Percentiles rank a stretch among this genome's conserved stretches.
Evolutionary conservation across 2,888 invertebrate species (phyloP).

Genomic region (Lasioglossum leucozonium): DNA sequence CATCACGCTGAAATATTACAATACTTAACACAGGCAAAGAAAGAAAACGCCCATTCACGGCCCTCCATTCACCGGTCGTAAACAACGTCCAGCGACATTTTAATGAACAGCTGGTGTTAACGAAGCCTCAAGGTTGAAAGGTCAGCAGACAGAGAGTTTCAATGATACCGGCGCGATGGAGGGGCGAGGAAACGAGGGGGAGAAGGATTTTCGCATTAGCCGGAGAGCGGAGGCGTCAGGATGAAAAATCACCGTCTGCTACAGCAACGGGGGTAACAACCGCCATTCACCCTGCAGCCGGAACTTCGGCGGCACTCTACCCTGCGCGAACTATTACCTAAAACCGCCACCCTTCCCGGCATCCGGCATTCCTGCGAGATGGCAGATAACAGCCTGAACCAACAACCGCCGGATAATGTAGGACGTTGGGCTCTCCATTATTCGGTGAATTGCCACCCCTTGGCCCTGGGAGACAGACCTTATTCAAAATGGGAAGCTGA

Average conservation of each 20-base stretch:
- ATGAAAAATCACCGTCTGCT: slow-evolving; percentile 65
- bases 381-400: slow-evolving; percentile 47
- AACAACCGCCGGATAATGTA: slow-evolving; percentile 41
- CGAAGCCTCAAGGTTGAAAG: background rate
- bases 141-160: slow-evolving; percentile 23
- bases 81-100: background rate
- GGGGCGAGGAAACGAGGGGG: background rate
- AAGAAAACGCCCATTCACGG: background rate
- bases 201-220: slow-evolving; percentile 18
- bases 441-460: slow-evolving; percentile 48
- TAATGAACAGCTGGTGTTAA: slow-evolving; percentile 6
- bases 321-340: slow-evolving; percentile 23
- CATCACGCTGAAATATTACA: background rate
- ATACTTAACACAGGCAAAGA: background rate
- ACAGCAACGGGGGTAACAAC: slow-evolving; percentile 62
- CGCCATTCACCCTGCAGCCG: slow-evolving; percentile 64
- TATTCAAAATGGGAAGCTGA: background rate
- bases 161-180: slow-evolving; percentile 6
- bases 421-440: slow-evolving; percentile 57
- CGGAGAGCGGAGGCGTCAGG: slow-evolving; percentile 41
- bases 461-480: background rate
- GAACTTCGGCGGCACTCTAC: slow-evolving; percentile 49
- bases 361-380: slow-evolving; percentile 25
- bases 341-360: slow-evolving; percentile 20
- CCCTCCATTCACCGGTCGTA: background rate